These are phyloP conservation scores for Limulus polyphemus DNA, from an alignment of 2,888 invertebrate genomes.

Conservation along the genomic window DNA sequence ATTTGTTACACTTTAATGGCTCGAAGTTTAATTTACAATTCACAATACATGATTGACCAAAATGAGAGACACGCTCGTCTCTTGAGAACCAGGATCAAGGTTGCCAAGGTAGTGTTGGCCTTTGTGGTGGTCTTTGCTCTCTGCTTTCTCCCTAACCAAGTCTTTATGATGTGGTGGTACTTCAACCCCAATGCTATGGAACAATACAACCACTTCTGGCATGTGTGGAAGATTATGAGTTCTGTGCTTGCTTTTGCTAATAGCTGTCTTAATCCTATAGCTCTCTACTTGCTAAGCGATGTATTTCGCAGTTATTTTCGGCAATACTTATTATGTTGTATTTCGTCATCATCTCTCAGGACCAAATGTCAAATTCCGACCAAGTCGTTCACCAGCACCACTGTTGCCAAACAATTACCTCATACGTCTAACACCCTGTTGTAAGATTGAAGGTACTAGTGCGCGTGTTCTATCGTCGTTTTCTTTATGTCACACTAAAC, in stretches of 20 bases:
- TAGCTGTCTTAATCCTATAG: slow-evolving; percentile 72
- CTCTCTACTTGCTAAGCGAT: slow-evolving; percentile 8
- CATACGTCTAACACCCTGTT: too few relatives aligned
- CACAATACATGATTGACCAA: slow-evolving; percentile 61
- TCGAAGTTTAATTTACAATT: slow-evolving; percentile 62
- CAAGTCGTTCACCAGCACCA: too few relatives aligned
- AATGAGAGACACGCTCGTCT: slow-evolving; percentile 31
- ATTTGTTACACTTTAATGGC: slow-evolving; percentile 83
- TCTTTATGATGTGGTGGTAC: slow-evolving; percentile 62
- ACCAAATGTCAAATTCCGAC: too few relatives aligned
- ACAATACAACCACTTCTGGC: slow-evolving; percentile 57
- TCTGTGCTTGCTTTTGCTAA: slow-evolving; percentile 76
- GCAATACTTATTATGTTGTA: slow-evolving; percentile 7
- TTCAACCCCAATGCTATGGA: slow-evolving; percentile 45
- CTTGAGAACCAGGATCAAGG: slow-evolving; percentile 39
- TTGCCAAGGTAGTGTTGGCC: slow-evolving; percentile 71
- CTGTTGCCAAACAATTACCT: too few relatives aligned
- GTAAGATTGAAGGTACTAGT: too few relatives aligned
- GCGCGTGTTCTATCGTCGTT: too few relatives aligned
- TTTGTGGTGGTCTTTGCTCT: slow-evolving; percentile 76
- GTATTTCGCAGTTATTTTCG: slow-evolving; percentile 12
- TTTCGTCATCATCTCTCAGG: too few relatives aligned
- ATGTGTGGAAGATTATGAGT: slow-evolving; percentile 60
- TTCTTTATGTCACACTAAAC: too few relatives aligned
- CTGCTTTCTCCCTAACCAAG: slow-evolving; percentile 65